Evolutionary conservation across 2,113 vertebrate genomes (phyloP).

Genomic region (Nibea coibor): DNA sequence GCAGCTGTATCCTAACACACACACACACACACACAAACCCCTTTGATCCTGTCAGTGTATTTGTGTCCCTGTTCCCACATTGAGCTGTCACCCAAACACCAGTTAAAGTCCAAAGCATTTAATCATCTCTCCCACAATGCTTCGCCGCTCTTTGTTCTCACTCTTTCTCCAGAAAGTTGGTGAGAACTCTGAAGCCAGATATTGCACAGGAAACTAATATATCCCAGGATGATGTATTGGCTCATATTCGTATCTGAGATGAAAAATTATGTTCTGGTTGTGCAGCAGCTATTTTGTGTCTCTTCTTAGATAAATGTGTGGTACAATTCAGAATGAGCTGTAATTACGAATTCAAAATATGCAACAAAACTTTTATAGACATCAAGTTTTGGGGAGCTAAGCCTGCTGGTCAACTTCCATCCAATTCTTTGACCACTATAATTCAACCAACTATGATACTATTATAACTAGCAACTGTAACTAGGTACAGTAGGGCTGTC

Average conservation of each 20-base stretch:
- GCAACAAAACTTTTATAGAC: too few species aligned
- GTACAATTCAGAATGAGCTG: not conserved
- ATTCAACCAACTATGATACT: too few species aligned
- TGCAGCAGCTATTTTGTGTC: not conserved
- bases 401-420: not conserved
- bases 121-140: conserved; percentile 33
- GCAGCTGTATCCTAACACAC: conserved; percentile 2
- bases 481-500: too few species aligned
- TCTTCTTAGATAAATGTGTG: not conserved
- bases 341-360: not conserved
- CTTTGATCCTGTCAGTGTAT: not conserved
- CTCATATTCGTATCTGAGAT: conserved; percentile 17
- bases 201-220: conserved; percentile 5
- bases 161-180: not conserved
- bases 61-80: not conserved
- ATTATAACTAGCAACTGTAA: too few species aligned
- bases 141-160: not conserved
- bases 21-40: not conserved
- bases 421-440: not conserved
- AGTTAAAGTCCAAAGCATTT: conserved; percentile 31
- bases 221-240: conserved; percentile 28
- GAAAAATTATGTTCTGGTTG: conserved; percentile 5
- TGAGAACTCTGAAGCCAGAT: not conserved
- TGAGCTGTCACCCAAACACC: conserved; percentile 11
- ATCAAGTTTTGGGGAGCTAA: not conserved